Evolutionary conservation across 2,113 vertebrate genomes (phyloP).

Genomic region (Recurvirostra avosetta): DNA sequence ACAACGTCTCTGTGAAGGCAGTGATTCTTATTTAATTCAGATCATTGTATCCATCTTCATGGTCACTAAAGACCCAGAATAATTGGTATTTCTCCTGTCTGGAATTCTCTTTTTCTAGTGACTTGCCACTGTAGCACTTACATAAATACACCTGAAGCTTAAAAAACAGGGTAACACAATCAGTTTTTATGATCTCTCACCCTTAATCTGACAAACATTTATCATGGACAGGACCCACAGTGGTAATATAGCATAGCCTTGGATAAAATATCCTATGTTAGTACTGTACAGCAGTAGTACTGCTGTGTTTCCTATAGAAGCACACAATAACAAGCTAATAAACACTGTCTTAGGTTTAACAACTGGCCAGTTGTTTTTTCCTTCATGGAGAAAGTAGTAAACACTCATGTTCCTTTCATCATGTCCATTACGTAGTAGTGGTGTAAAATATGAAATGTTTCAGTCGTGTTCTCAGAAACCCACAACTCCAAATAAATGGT

Average conservation of each 20-base stretch:
- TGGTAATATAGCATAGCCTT: neutral
- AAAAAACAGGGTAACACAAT: neutral
- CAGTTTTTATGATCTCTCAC: neutral
- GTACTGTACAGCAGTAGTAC: neutral
- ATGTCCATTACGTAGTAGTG: accelerated
- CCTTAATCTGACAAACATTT: neutral
- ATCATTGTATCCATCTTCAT: neutral
- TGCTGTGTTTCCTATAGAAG: neutral
- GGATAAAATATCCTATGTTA: neutral
- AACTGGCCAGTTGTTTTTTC: neutral
- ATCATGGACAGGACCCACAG: neutral
- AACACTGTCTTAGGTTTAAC: neutral
- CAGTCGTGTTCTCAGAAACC: accelerated
- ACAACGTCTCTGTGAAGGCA: neutral
- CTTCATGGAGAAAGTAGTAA: neutral
- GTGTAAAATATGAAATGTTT: neutral
- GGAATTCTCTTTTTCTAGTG: neutral
- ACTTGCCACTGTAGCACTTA: neutral
- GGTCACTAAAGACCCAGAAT: neutral
- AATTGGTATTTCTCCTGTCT: neutral
- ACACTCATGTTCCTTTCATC: neutral
- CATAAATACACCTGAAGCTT: neutral
- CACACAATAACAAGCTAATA: neutral
- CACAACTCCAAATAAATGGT: neutral
- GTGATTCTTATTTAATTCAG: neutral